phyloP scores from a whole-genome alignment of 2,888 invertebrate species.

The Dione juno region DNA sequence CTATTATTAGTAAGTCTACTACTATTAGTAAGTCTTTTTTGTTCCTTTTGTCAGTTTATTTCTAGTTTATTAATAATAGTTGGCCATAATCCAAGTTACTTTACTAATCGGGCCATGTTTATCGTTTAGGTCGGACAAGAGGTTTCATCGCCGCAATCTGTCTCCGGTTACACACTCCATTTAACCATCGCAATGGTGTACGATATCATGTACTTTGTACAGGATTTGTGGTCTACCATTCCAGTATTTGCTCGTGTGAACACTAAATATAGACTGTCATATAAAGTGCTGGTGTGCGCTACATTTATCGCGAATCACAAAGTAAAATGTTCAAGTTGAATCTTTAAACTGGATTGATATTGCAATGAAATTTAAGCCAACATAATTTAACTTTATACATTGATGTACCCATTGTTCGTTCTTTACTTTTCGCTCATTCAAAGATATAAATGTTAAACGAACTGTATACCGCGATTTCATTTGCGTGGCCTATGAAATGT shows the following conservation, averaged over 20 bases:
- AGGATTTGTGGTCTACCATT: constrained; percentile 38
- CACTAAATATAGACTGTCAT: constrained; percentile 16
- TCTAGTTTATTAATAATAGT: constrained; percentile 24
- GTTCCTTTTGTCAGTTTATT: background rate
- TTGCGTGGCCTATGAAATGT: too few relatives aligned
- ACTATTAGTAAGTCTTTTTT: background rate
- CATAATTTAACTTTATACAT: too few relatives aligned
- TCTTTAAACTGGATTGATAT: background rate
- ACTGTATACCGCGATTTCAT: too few relatives aligned
- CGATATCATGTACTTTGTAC: constrained; percentile 43
- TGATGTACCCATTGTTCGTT: too few relatives aligned
- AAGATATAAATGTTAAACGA: too few relatives aligned
- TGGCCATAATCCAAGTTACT: constrained; percentile 50
- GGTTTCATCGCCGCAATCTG: constrained; percentile 53
- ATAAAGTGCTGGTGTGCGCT: constrained; percentile 13
- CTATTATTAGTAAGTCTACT: too few relatives aligned
- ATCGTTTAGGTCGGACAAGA: constrained; percentile 47
- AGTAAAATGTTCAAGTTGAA: background rate
- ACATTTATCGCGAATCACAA: background rate
- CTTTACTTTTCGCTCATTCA: too few relatives aligned
- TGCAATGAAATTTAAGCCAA: background rate
- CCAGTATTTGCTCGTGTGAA: constrained; percentile 32
- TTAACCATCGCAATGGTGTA: constrained; percentile 53
- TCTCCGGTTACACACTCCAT: constrained; percentile 57
- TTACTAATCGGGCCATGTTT: constrained; percentile 47